phyloP scores from a whole-genome alignment of 2,888 invertebrate genomes.

The Prosopocoilus inquinatus region DNA sequence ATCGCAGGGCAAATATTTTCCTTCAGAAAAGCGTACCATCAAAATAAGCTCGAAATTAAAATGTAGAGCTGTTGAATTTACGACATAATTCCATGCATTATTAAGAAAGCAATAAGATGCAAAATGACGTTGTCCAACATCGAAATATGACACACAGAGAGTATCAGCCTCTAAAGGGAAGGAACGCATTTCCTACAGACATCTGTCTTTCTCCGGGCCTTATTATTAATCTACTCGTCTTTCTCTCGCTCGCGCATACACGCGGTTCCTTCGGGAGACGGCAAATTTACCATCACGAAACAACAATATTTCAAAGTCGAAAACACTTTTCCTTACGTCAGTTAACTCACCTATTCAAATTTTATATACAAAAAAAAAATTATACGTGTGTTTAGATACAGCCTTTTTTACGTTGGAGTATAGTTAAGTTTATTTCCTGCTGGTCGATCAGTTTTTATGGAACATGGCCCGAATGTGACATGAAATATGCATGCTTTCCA shows the following conservation, averaged over 20 bases:
- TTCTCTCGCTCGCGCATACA: constrained; percentile 37
- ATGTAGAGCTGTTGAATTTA: constrained; percentile 22
- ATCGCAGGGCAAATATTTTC: no score
- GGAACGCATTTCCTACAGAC: constrained; percentile 31
- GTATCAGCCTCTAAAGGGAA: constrained; percentile 24
- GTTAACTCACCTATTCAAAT: constrained; percentile 18
- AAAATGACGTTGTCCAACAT: constrained; percentile 37
- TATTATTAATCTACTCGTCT: constrained; percentile 44
- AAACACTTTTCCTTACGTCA: constrained; percentile 40
- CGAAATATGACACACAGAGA: constrained; percentile 35
- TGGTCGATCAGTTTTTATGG: no score
- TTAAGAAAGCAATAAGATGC: constrained; percentile 38
- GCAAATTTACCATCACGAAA: constrained; percentile 45
- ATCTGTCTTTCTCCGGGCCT: constrained; percentile 35
- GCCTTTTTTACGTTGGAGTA: no score
- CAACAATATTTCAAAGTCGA: constrained; percentile 47
- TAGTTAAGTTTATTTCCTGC: no score
- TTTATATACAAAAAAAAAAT: not conserved
- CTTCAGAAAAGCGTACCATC: no score
- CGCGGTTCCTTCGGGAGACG: constrained; percentile 40
- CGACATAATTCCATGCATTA: constrained; percentile 33
- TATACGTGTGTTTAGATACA: no score
- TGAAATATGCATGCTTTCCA: no score
- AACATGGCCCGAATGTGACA: no score
- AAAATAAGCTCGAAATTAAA: no score